Evolutionary conservation across 1,140 invertebrate genomes (phyloP).

Genomic region (Drosophila sechellia): DNA sequence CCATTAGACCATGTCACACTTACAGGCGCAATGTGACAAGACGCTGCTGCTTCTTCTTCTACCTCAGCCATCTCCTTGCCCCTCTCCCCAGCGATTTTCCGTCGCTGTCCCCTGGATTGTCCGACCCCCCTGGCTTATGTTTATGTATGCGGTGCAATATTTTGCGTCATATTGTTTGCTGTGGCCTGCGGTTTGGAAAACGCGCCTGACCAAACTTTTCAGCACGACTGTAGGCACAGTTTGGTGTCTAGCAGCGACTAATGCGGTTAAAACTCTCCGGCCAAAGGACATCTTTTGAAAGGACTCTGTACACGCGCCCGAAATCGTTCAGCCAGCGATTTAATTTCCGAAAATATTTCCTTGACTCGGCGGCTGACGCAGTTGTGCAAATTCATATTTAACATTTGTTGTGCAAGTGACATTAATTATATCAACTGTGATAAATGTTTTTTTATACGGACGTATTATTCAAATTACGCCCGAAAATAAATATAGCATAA

Average conservation of each 20-base stretch:
- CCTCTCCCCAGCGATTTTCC: background rate
- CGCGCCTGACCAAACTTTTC: conserved; percentile 46
- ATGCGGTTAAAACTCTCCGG: conserved; percentile 52
- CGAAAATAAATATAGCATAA: conserved; percentile 45
- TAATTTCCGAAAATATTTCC: conserved; percentile 53
- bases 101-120: too few species aligned
- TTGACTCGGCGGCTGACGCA: conserved; percentile 20
- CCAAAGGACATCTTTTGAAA: conserved; percentile 12
- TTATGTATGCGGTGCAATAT: conserved; percentile 79
- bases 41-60: conserved; percentile 22
- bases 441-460: conserved; percentile 69
- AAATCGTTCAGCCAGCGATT: conserved; percentile 31
- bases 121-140: conserved; percentile 44
- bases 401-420: conserved; percentile 57
- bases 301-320: conserved; percentile 4
- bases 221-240: conserved; percentile 63
- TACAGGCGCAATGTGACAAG: conserved; percentile 42
- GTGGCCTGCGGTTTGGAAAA: conserved; percentile 56
- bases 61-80: conserved; percentile 15
- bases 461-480: conserved; percentile 70
- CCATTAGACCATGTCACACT: conserved; percentile 73
- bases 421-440: conserved; percentile 74
- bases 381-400: conserved; percentile 32
- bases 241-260: conserved; percentile 57
- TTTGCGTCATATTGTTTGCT: conserved; percentile 71